Percentiles rank a stretch among this genome's conserved stretches.
Conservation (phyloP, 2,113 vertebrate genomes). For the Thunnus maccoyii region DNA sequence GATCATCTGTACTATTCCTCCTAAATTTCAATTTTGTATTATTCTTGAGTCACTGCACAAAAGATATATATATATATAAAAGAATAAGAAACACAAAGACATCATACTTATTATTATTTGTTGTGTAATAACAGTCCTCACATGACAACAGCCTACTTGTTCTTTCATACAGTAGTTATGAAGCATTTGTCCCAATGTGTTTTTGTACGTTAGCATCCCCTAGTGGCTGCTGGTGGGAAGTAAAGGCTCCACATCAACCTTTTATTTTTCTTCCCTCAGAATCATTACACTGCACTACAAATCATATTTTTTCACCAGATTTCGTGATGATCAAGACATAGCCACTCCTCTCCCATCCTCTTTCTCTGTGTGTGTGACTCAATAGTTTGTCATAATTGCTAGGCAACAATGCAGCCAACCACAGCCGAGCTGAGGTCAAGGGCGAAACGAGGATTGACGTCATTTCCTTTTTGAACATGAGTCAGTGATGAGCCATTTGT, state of each 20-base stretch:
- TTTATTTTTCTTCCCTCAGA: slow-evolving; percentile 18
- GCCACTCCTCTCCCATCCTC: slow-evolving; percentile 27
- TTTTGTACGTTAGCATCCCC: slow-evolving; percentile 34
- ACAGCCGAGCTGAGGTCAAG: slow-evolving; percentile 62
- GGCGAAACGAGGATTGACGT: slow-evolving; percentile 68
- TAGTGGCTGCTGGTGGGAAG: slow-evolving; percentile 25
- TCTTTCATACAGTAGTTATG: background rate
- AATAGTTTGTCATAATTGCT: slow-evolving; percentile 77
- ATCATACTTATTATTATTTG: background rate
- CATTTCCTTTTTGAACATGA: slow-evolving; percentile 77
- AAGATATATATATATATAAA: background rate
- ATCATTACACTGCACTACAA: slow-evolving; percentile 1
- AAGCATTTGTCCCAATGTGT: background rate
- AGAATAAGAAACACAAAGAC: background rate
- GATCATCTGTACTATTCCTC: background rate
- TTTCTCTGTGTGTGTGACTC: slow-evolving; percentile 66
- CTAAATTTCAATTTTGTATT: too few relatives aligned
- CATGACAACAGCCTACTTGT: background rate
- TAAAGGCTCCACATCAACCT: slow-evolving; percentile 7
- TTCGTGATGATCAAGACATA: slow-evolving; percentile 23
- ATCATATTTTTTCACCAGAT: slow-evolving; percentile 12
- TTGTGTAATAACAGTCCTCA: background rate
- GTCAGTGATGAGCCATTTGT: slow-evolving; percentile 73
- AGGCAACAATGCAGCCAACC: slow-evolving; percentile 78
- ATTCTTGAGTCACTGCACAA: too few relatives aligned